Evolutionary conservation across 2,888 invertebrate species (phyloP).

Genomic region (Tenthredo livida): DNA sequence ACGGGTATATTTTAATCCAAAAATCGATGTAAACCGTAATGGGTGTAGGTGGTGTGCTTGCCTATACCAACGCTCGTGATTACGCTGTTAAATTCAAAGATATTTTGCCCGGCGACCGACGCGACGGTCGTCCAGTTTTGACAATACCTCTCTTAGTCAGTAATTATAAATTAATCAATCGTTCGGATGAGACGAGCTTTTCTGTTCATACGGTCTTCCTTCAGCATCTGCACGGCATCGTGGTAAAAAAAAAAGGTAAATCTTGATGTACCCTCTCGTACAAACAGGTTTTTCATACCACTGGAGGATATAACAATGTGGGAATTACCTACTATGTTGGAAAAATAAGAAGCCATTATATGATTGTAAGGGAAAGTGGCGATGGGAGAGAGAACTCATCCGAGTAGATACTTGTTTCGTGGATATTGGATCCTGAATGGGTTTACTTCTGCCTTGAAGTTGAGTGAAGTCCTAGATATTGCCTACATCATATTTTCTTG

Average conservation of each 20-base stretch:
- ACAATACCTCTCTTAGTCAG: not conserved
- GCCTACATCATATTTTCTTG: not conserved
- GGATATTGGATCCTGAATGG: no score
- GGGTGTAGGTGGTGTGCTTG: not conserved
- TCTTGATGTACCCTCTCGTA: no score
- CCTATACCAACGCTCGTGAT: not conserved
- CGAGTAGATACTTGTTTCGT: no score
- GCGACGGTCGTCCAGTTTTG: not conserved
- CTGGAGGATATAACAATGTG: no score
- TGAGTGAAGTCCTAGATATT: no score
- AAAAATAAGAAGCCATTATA: no score
- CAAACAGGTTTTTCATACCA: no score
- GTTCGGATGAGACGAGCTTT: not conserved
- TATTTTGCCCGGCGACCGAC: not conserved
- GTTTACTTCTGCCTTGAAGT: no score
- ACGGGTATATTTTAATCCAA: constrained; percentile 23
- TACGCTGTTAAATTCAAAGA: not conserved
- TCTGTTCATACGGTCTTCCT: not conserved
- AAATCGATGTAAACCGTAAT: constrained; percentile 37
- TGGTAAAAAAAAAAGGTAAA: not conserved
- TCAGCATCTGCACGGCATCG: no score
- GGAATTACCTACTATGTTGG: no score
- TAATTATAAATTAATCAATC: not conserved
- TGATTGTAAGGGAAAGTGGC: no score
- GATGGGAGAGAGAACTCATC: no score